Conservation (phyloP, 2,113 vertebrate species). For the Mystacornis crossleyi region DNA sequence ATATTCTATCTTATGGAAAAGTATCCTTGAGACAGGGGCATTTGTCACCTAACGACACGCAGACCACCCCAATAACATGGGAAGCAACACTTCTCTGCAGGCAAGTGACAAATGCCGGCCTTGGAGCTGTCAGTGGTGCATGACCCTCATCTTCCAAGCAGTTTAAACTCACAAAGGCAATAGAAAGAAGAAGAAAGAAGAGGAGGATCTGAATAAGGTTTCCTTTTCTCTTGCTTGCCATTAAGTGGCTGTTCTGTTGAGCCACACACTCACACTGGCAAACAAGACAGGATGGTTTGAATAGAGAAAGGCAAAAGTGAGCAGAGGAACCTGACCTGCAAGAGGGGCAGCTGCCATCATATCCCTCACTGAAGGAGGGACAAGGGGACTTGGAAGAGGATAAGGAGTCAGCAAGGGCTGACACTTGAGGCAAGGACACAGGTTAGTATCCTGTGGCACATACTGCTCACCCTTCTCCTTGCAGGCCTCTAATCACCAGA, state of each 20-base stretch:
- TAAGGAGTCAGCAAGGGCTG: neutral
- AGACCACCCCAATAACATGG: neutral
- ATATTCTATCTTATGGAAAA: neutral
- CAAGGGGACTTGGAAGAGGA: neutral
- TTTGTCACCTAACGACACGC: neutral
- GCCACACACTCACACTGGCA: neutral
- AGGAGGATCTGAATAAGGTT: neutral
- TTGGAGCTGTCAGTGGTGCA: neutral
- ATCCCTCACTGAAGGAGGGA: neutral
- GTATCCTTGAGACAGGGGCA: neutral
- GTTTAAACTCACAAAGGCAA: neutral
- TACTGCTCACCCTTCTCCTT: neutral
- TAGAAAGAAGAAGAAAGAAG: neutral
- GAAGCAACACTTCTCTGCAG: neutral
- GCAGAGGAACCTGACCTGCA: neutral
- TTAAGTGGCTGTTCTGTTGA: neutral
- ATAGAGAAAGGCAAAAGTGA: neutral
- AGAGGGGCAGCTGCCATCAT: neutral
- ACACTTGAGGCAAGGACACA: neutral
- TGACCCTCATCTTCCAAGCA: neutral
- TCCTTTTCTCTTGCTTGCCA: neutral
- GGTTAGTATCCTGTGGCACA: neutral
- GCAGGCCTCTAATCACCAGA: neutral
- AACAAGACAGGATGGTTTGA: neutral
- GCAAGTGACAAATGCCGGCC: neutral